These are phyloP conservation scores for Eupeodes corollae DNA, from an alignment of 1,140 invertebrate species.

Conservation along the genomic window DNA sequence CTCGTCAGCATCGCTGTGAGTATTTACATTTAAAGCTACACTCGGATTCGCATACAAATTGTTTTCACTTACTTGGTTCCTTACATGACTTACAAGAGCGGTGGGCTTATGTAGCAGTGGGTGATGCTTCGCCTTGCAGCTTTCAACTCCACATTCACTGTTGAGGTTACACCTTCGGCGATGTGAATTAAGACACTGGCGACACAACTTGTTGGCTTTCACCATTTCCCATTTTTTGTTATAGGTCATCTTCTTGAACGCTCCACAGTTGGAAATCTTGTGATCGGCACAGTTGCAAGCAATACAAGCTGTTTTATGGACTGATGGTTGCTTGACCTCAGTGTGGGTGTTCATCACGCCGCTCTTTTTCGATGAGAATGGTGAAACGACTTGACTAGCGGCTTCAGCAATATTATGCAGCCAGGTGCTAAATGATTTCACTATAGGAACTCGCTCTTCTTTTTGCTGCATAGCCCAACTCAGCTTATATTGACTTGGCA, in stretches of 20 bases:
- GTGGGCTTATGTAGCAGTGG: neutral
- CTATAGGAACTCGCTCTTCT: neutral
- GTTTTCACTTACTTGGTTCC: no score
- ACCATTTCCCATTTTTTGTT: neutral
- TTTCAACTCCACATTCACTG: neutral
- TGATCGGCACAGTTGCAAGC: neutral
- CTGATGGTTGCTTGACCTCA: neutral
- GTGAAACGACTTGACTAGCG: neutral
- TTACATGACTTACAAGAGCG: neutral
- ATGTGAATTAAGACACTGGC: neutral
- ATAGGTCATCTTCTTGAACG: neutral
- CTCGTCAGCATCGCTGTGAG: neutral
- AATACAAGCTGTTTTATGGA: neutral
- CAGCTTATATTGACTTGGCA: neutral
- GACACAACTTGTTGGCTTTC: constrained; percentile 1
- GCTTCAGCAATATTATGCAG: neutral
- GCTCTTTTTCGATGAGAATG: neutral
- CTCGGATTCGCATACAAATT: neutral
- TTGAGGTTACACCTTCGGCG: neutral
- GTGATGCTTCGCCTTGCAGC: neutral
- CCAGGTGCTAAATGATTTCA: neutral
- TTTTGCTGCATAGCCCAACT: neutral
- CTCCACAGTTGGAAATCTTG: neutral
- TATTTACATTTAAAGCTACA: neutral
- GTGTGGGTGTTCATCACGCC: neutral